These are phyloP conservation scores for Cryptosula pallasiana DNA, from an alignment of 2,888 invertebrate genomes.

Conservation along the genomic window DNA sequence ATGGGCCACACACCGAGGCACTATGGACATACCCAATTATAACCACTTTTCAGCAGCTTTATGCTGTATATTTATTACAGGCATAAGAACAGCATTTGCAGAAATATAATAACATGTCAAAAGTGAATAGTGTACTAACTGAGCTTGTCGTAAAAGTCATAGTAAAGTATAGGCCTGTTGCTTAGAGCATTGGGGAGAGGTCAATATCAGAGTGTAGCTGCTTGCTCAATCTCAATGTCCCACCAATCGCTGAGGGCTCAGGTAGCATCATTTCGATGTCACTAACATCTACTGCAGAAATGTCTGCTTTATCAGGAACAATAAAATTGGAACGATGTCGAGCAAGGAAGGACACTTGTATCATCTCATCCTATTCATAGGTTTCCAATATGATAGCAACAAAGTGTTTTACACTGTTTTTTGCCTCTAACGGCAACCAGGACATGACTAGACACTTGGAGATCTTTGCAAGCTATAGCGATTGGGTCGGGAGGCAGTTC, in stretches of 20 bases:
- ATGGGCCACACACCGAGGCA: no score
- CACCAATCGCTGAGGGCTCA: neutral
- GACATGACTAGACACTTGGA: neutral
- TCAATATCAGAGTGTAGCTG: neutral
- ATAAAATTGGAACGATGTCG: neutral
- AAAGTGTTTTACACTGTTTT: neutral
- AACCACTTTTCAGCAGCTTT: no score
- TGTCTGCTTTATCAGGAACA: neutral
- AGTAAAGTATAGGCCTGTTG: neutral
- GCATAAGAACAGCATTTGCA: no score
- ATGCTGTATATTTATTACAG: no score
- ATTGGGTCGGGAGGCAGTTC: neutral
- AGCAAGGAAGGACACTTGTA: neutral
- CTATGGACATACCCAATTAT: neutral
- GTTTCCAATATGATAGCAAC: neutral
- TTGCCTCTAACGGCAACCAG: neutral
- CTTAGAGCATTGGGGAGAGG: neutral
- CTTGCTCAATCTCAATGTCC: neutral
- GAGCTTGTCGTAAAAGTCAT: neutral
- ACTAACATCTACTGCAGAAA: neutral
- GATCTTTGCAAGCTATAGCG: neutral
- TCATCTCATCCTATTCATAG: neutral
- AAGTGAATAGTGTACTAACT: no score
- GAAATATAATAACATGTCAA: no score
- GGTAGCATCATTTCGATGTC: neutral